A percentile compares a stretch with the other conserved stretches of the same genome.
These are phyloP conservation scores for Ichneumoninae sp. DNA, from an alignment of 2,888 invertebrate species.

Conservation along the genomic window DNA sequence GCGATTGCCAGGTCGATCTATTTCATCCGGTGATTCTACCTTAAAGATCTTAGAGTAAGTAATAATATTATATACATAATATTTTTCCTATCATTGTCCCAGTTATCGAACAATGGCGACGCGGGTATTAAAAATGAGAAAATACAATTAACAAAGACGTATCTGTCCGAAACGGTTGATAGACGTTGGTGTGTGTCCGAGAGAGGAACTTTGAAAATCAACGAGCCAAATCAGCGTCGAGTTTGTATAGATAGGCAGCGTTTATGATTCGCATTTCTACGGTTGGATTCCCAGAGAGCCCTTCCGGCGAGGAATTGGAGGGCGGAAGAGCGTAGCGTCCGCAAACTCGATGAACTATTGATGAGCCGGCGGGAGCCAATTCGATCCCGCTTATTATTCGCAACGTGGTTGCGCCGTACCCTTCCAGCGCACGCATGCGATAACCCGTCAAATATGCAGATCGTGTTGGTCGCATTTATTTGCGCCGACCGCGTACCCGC, in stretches of 20 bases:
- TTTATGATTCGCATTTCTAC: slow-evolving; percentile 40
- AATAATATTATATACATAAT: neutral
- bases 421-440: slow-evolving; percentile 64
- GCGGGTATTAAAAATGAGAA: neutral
- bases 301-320: slow-evolving; percentile 29
- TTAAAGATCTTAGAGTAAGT: neutral
- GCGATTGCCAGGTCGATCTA: neutral
- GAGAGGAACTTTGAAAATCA: slow-evolving; percentile 44
- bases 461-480: slow-evolving; percentile 66
- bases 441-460: slow-evolving; percentile 73
- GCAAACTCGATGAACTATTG: slow-evolving; percentile 70
- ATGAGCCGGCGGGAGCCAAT: slow-evolving; percentile 66
- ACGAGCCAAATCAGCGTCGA: slow-evolving; percentile 39
- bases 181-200: neutral
- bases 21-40: neutral
- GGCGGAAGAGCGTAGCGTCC: slow-evolving; percentile 53
- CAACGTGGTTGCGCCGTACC: slow-evolving; percentile 48
- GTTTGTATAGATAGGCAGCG: slow-evolving; percentile 39
- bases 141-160: neutral
- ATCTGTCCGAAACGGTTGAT: neutral
- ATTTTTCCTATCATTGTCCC: neutral
- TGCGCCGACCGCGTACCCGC: slow-evolving; percentile 31
- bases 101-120: neutral
- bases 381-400: slow-evolving; percentile 73
- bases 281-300: slow-evolving; percentile 28